These are phyloP conservation scores for Pitangus sulphuratus DNA, from an alignment of 2,797 vertebrate genomes.

Conservation along the genomic window DNA sequence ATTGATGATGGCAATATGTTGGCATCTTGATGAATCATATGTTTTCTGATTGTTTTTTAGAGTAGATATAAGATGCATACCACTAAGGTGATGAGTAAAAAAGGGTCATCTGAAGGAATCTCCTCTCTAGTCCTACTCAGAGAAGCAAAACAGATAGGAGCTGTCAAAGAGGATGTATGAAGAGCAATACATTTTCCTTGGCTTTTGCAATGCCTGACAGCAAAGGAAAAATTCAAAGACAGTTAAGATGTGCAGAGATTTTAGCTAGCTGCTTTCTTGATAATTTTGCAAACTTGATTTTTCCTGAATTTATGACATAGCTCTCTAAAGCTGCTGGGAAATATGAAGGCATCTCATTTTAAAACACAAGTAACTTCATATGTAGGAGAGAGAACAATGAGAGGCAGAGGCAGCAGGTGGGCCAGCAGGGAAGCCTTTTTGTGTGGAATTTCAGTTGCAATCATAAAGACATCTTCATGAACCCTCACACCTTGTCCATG, in stretches of 20 bases:
- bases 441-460: background rate
- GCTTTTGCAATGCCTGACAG: background rate
- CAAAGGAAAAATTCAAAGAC: background rate
- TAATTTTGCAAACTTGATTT: background rate
- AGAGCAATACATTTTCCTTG: background rate
- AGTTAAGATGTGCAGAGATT: background rate
- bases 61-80: background rate
- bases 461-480: background rate
- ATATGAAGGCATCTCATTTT: background rate
- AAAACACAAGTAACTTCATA: background rate
- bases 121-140: background rate
- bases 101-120: background rate
- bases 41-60: background rate
- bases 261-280: background rate
- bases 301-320: background rate
- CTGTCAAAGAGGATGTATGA: background rate
- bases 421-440: background rate
- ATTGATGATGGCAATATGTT: background rate
- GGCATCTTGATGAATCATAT: background rate
- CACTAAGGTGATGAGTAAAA: background rate
- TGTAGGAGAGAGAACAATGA: background rate
- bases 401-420: background rate
- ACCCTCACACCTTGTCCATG: background rate
- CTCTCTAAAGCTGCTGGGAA: background rate
- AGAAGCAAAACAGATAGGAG: background rate